Percentiles rank a stretch among this genome's conserved stretches.
phyloP scores from a whole-genome alignment of 1,140 invertebrate species.

The Drosophila rufa region DNA sequence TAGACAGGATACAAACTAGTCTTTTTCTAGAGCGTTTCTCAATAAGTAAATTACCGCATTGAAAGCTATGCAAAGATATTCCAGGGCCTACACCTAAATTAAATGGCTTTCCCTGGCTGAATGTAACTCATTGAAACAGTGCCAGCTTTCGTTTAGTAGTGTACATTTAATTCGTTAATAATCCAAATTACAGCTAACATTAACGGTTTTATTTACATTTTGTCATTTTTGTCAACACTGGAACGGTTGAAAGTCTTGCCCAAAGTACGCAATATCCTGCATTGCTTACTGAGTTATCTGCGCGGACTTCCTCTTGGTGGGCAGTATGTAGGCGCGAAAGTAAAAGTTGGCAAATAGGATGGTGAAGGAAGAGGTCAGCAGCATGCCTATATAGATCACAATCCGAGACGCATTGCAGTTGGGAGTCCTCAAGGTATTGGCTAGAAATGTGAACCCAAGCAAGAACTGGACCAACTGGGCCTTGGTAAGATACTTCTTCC shows the following conservation, averaged over 20 bases:
- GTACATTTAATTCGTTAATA: too few species aligned
- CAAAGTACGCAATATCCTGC: too few species aligned
- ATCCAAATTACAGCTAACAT: not conserved
- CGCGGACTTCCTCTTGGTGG: not conserved
- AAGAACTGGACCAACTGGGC: conserved; percentile 31
- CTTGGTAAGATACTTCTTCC: conserved; percentile 45
- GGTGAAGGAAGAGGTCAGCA: not conserved
- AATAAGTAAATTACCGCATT: too few species aligned
- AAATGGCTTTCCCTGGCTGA: not conserved
- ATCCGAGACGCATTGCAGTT: conserved; percentile 9
- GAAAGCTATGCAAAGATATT: not conserved
- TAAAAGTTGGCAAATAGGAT: conserved; percentile 21
- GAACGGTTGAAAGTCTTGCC: too few species aligned
- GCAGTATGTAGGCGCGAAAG: conserved; percentile 4
- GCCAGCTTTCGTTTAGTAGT: too few species aligned
- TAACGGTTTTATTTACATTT: too few species aligned
- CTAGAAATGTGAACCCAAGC: not conserved
- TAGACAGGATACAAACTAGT: too few species aligned
- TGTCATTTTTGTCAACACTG: too few species aligned
- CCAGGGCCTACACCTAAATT: not conserved
- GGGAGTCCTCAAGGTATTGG: not conserved
- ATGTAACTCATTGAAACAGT: too few species aligned
- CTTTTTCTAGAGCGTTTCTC: too few species aligned
- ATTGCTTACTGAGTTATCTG: not conserved
- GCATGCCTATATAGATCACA: not conserved